Evolutionary conservation across 2,888 invertebrate genomes (phyloP), one percentile per base, ranked within the genome.

Genomic region (Oeneis ivallda): DNA sequence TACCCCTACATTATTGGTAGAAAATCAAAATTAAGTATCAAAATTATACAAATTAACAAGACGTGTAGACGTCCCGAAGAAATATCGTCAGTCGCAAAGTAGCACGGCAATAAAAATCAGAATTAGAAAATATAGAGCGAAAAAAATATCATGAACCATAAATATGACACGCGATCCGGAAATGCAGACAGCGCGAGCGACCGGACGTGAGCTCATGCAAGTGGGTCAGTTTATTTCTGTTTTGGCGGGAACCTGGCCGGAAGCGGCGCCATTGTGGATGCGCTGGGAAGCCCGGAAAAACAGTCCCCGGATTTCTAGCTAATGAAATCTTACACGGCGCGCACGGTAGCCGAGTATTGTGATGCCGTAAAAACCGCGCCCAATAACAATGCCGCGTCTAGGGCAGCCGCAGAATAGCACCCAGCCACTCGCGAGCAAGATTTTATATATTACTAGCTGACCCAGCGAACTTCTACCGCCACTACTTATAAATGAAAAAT

Each of bases 171-270:
- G 84, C 79, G 77, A 81, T 85, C 86, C 90, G 91, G 91, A 92
- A 90, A 91, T 91, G 91, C 91, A 89, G 85, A 74, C 81, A 79
- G 74, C 74, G 80, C 80, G 84, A 76, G 83, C 79, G 78, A 81
- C 83, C 87, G 89, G 90, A 89, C 86, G 87, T 84, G 85, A 75
- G 75, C 79, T 76, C 84, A 81, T 83, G 86, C 82, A 92, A 89
- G 85, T 92, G 81, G 91, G 91, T 90, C 91, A 90, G 86, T 83
- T 86, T 92, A 92, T 92, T 92, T 91, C 89, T 87, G 89, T 87
- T 91, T 90, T 89, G 92, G 90, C 91, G 91, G 89, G 91, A 92
- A 89, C 88, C 86, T 85, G 89, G 87, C 90, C 92, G 91, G 91
- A 92, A 89, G 83, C 82, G 86, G 77, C 88, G 86, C 89, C 89